A percentile compares a stretch with the other conserved stretches of the same genome.
Conservation (phyloP, 2,113 vertebrate genomes). For the Phyllostomus discolor region DNA sequence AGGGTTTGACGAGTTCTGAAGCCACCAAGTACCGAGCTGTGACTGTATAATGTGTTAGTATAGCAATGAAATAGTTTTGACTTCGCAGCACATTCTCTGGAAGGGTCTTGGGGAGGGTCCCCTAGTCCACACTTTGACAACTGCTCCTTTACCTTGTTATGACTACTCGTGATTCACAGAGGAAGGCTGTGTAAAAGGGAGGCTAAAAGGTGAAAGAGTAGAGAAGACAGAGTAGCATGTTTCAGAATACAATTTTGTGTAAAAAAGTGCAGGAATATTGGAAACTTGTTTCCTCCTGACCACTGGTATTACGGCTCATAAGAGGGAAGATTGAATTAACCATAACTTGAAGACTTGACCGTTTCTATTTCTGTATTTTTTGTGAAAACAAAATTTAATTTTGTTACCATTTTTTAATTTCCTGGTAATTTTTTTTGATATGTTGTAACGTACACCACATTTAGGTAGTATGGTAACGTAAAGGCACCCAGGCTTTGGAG, state of each 20-base stretch:
- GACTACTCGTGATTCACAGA: background rate
- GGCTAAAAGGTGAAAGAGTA: background rate
- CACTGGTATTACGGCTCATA: background rate
- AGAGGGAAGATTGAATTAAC: background rate
- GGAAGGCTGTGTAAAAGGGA: background rate
- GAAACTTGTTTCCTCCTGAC: background rate
- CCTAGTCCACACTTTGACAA: background rate
- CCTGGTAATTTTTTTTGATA: background rate
- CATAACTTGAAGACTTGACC: background rate
- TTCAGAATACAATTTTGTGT: background rate
- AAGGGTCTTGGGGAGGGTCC: background rate
- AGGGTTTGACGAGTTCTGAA: too few relatives aligned
- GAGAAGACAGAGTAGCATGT: background rate
- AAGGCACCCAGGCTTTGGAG: background rate
- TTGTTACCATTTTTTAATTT: background rate
- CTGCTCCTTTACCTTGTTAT: background rate
- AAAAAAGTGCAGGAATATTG: constrained; percentile 8
- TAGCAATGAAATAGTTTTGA: background rate
- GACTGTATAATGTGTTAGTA: background rate
- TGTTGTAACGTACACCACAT: background rate
- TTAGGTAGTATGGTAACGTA: background rate
- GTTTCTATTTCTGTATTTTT: background rate
- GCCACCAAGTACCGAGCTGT: too few relatives aligned
- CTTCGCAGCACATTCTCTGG: background rate
- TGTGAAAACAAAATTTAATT: background rate